phyloP scores from a whole-genome alignment of 2,113 vertebrate genomes.

The Tachysurus vachellii region DNA sequence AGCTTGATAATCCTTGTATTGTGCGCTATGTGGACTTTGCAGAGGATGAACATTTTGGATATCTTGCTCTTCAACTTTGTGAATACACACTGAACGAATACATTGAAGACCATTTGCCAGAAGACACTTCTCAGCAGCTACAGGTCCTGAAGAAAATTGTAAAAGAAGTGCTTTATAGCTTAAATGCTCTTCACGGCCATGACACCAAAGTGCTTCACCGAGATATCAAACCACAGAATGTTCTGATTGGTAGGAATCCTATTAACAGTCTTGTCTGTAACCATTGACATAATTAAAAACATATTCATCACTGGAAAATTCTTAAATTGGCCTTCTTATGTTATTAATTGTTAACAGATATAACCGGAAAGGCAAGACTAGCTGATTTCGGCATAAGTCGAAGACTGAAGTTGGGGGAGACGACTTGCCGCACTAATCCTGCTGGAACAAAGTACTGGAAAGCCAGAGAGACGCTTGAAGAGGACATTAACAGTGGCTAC shows the following conservation, averaged over 20 bases:
- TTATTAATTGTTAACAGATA: constrained; percentile 50
- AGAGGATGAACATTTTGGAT: constrained; percentile 66
- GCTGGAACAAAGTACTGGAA: constrained; percentile 68
- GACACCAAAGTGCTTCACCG: constrained; percentile 60
- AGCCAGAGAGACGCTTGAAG: constrained; percentile 62
- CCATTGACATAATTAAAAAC: neutral
- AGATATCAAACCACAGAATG: constrained; percentile 71
- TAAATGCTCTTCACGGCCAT: constrained; percentile 58
- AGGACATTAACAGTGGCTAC: constrained; percentile 41
- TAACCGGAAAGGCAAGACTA: constrained; percentile 51
- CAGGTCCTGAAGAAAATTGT: constrained; percentile 34
- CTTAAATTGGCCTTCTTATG: too few relatives aligned
- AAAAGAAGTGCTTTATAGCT: constrained; percentile 52
- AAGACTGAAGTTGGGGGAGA: constrained; percentile 50
- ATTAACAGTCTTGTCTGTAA: neutral
- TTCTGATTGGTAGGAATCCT: constrained; percentile 64
- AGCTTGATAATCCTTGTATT: constrained; percentile 57
- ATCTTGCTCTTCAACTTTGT: constrained; percentile 70
- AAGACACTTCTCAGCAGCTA: neutral
- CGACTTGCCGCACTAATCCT: constrained; percentile 51
- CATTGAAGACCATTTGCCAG: constrained; percentile 36
- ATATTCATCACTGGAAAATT: neutral
- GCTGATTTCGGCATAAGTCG: constrained; percentile 70
- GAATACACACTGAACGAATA: constrained; percentile 68
- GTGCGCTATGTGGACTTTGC: constrained; percentile 62